These are phyloP conservation scores for Mechanitis mazaeus DNA, from an alignment of 2,888 invertebrate species.

Conservation along the genomic window DNA sequence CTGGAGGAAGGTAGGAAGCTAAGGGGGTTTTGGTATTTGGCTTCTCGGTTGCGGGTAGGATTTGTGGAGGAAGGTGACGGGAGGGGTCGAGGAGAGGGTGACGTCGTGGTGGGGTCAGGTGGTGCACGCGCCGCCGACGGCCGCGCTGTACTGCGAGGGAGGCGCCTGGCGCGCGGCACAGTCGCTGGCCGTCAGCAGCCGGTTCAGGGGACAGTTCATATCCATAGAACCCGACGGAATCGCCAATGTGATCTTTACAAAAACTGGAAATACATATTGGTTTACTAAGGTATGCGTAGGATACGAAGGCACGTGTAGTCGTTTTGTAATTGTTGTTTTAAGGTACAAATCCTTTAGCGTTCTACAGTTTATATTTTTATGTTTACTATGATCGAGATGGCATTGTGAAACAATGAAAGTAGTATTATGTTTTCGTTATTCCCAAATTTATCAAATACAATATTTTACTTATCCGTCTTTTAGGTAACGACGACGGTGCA, in stretches of 20 bases:
- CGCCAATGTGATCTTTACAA: conserved; percentile 75
- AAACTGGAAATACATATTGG: conserved; percentile 86
- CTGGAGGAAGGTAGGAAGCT: conserved; percentile 87
- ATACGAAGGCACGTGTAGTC: background rate
- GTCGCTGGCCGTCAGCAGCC: conserved; percentile 93
- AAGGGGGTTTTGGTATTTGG: background rate
- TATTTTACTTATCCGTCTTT: background rate
- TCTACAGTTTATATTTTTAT: too few relatives aligned
- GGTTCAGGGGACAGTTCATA: conserved; percentile 96
- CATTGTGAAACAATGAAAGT: too few relatives aligned
- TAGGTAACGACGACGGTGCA: conserved; percentile 97
- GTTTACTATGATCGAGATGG: too few relatives aligned
- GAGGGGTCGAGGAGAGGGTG: conserved; percentile 1
- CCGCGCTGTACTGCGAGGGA: conserved; percentile 93
- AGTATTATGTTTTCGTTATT: too few relatives aligned
- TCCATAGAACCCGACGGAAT: conserved; percentile 81
- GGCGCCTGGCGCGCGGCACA: conserved; percentile 90
- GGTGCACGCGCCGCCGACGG: conserved; percentile 96
- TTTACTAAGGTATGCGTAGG: conserved; percentile 82
- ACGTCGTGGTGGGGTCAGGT: conserved; percentile 63
- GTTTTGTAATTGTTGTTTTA: too few relatives aligned
- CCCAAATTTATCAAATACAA: too few relatives aligned
- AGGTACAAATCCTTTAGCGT: too few relatives aligned
- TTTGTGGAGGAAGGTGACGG: background rate
- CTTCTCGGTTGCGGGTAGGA: background rate